Base-by-base conservation (phyloP, 2,888 invertebrate genomes). In the Myopa testacea region DNA sequence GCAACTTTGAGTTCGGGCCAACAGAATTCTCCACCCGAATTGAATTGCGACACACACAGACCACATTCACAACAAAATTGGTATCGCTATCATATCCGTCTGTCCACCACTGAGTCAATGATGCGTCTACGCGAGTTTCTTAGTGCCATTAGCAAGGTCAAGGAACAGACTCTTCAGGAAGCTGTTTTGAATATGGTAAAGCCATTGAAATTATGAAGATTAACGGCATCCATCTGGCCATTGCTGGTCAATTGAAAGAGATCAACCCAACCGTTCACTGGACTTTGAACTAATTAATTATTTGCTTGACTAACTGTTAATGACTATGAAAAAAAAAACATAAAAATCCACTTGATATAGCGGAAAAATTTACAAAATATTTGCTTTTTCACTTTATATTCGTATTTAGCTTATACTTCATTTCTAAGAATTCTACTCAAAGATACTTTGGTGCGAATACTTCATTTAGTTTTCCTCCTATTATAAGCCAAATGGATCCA, bases 121-220 rank as follows among this genome's bases (percentile, higher is more conserved):
- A 83, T 85, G 81, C 86, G 88, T 50, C 81, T 88, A 58, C 85
- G 87, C 34, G 86, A 86, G 7, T 68, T 86, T 79, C 83, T 83
- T 37, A 85, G 83, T 58, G 82, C 82, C 62, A 85, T 86, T 77
- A 83, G 84, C 65, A 83, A 84, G 52, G 84, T 85, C 62, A 85
- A 86, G 78, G 84, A 83, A 45, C 89, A 88, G 80, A 85, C 83
- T 70, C 86, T 88, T n/a, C 86, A 86, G 63, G 86, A 88, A 77
- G 87, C 86, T 7, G 88, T 88, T 45, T 38, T 52, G 37, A 82
- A 83, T 77, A 80, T 88, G 70, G 80, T 88, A 85, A 85, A 69
- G 86, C 82, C 26, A 84, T 88, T 74, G 87, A 88, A 75, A 81
- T 83, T 79, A 84, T 85, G 83, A 87, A 88, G 80, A 89, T 88